Evolutionary conservation across 2,888 invertebrate species (phyloP).

Genomic region (Syrista parreyssii): DNA sequence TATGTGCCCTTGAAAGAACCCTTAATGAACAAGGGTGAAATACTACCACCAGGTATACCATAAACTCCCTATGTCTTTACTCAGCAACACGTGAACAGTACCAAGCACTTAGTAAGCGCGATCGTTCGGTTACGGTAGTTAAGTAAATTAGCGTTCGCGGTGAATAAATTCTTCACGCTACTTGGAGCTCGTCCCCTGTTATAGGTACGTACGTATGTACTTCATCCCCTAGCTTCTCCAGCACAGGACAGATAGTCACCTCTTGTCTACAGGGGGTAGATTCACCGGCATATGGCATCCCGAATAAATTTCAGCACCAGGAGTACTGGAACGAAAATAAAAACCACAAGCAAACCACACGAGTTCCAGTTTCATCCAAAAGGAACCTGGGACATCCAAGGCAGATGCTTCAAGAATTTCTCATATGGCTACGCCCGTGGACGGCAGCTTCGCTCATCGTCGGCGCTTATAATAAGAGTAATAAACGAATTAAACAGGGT

Average conservation of each 20-base stretch:
- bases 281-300: slow-evolving; percentile 47
- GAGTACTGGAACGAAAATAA: background rate
- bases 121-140: slow-evolving; percentile 47
- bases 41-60: background rate
- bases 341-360: background rate
- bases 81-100: background rate
- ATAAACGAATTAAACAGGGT: slow-evolving; percentile 46
- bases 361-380: background rate
- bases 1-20: background rate
- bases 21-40: background rate
- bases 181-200: slow-evolving; percentile 10
- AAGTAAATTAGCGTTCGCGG: slow-evolving; percentile 50
- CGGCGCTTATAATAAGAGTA: slow-evolving; percentile 38
- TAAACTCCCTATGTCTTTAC: background rate
- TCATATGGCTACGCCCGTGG: slow-evolving; percentile 16
- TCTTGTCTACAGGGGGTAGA: slow-evolving; percentile 43
- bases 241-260: background rate
- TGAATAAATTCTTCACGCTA: slow-evolving; percentile 55
- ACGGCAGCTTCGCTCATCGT: slow-evolving; percentile 5
- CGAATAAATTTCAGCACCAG: slow-evolving; percentile 4
- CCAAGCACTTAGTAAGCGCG: slow-evolving; percentile 6
- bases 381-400: background rate
- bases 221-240: slow-evolving; percentile 16
- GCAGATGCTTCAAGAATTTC: background rate
- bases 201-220: slow-evolving; percentile 1